Evolutionary conservation across 1,140 invertebrate species (phyloP).

Genomic region (Drosophila navojoa): DNA sequence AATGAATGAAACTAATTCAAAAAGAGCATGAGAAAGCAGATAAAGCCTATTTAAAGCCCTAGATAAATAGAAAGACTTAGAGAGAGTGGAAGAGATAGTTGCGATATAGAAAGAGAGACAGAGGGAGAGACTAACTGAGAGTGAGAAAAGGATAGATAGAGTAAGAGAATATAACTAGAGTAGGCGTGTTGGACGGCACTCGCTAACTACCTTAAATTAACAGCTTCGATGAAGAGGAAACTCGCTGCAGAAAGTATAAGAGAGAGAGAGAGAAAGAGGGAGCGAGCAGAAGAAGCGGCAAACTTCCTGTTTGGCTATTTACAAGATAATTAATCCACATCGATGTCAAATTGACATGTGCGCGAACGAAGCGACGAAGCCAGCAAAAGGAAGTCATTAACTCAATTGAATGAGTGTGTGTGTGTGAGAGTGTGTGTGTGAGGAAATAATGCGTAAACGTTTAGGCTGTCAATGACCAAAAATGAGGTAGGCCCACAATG

Average conservation of each 20-base stretch:
- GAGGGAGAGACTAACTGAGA: no score
- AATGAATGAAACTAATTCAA: no score
- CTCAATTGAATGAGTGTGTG: background rate
- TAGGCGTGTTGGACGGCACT: background rate
- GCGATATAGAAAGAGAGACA: background rate
- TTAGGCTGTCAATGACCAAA: conserved; percentile 32
- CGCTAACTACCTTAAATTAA: background rate
- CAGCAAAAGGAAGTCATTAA: conserved; percentile 51
- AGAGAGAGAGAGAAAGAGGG: background rate
- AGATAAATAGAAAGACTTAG: no score
- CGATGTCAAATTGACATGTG: conserved; percentile 55
- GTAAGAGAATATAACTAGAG: background rate
- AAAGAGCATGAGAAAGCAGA: no score
- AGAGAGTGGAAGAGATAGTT: no score
- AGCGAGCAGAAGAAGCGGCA: background rate
- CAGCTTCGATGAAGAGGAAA: conserved; percentile 15
- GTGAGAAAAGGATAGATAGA: no score
- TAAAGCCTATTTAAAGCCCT: no score
- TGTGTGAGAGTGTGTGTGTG: conserved; percentile 36
- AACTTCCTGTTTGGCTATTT: conserved; percentile 45
- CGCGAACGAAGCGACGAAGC: conserved; percentile 1
- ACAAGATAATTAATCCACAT: conserved; percentile 54
- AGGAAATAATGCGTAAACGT: conserved; percentile 35
- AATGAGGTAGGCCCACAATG: background rate
- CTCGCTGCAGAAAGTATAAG: background rate